Conservation (phyloP, 1,140 invertebrate genomes). For the Drosophila auraria region DNA sequence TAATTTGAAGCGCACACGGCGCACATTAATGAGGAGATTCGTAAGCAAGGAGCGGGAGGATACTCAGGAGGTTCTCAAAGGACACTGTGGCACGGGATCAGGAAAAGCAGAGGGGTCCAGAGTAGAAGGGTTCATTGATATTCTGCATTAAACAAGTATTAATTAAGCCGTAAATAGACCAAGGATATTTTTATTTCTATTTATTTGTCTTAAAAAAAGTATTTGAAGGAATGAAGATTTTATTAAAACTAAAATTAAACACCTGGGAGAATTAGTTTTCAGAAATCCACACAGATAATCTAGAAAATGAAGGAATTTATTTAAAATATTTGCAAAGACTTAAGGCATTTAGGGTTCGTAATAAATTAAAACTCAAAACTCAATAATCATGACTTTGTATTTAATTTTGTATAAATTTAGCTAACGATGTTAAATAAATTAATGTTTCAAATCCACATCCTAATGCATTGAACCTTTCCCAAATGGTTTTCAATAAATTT, state of each 20-base stretch:
- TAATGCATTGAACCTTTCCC: neutral
- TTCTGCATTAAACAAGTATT: neutral
- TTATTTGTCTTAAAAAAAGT: too few species aligned
- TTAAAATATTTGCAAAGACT: neutral
- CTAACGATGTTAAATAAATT: too few species aligned
- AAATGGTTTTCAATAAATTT: neutral
- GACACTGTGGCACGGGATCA: slow-evolving; percentile 17
- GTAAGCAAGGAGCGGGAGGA: slow-evolving; percentile 1
- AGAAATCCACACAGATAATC: neutral
- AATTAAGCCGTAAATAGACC: neutral
- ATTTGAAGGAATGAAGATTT: neutral
- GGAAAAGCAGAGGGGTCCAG: too few species aligned
- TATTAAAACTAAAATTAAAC: neutral
- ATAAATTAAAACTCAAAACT: neutral
- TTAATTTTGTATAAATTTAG: too few species aligned
- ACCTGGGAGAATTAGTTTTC: too few species aligned
- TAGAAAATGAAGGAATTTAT: neutral
- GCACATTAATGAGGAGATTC: slow-evolving; percentile 70
- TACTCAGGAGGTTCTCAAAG: neutral
- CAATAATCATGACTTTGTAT: too few species aligned
- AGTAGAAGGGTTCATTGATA: neutral
- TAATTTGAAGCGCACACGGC: slow-evolving; percentile 77
- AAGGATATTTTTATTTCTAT: neutral
- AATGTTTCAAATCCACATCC: too few species aligned
- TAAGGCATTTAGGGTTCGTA: neutral